Evolutionary conservation across 1,140 invertebrate genomes (phyloP), one percentile per base, ranked within the genome.

Genomic region (Cotesia typhae): DNA sequence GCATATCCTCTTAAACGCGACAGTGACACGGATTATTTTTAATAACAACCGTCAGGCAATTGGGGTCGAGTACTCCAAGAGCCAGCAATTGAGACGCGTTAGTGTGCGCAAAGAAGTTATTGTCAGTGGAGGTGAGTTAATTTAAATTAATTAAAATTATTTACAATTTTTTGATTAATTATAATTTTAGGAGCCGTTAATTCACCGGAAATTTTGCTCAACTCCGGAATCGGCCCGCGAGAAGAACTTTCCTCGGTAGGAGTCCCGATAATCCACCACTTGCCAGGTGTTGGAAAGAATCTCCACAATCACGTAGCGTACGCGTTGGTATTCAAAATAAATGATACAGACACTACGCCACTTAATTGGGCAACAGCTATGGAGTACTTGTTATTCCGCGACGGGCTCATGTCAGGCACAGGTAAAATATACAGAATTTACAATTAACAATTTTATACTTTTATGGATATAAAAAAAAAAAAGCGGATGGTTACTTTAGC

Each of bases 281-380:
- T 97, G 5, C 94, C 94, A 0, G 92, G 92, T 0, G 96, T 97
- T 3, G 96, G 96, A 0, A 90, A 91, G 73, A 97, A 97, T 86
- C 89, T 98, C 0, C 94, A 95, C 77, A 95, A 96, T 81, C 95
- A 96, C 77, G 94, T 95, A 0, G 92, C 93, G 3, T 92, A 89
- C 82, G 92, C 93, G 73, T 81, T 94, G 0, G 91, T 90, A 78
- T 96, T 95, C 85, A 88, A 90, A 20, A 92, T 96, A 12, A 94
- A 95, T 65, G 93, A 96, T 77, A 93, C 94, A 41, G 92, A 94
- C 77, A 94, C 92, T 0, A 89, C 92, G 0, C 91, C 93, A 0
- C 87, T 95, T 0, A 95, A 95, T 84, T 95, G 94, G 94, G 94
- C 94, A 2, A 94, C 94, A 0, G 94, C 94, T 17, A 94, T 95